Percentiles rank a stretch among this genome's conserved stretches.
Conservation (phyloP, 2,113 vertebrate species). For the Dromiciops gliroides region DNA sequence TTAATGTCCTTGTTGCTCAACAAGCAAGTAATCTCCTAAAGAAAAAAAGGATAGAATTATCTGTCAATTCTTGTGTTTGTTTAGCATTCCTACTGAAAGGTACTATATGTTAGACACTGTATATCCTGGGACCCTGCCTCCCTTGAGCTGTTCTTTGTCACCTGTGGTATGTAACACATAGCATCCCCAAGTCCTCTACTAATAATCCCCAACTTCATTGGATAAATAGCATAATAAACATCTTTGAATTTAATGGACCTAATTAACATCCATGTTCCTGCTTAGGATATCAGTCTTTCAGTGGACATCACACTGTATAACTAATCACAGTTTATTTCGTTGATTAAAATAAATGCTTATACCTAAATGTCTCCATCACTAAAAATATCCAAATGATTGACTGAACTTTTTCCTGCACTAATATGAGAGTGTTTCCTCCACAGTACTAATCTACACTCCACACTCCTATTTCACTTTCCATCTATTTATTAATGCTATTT, state of each 20-base stretch:
- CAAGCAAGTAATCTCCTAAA: neutral
- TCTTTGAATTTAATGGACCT: neutral
- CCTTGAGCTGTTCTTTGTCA: neutral
- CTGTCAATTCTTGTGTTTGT: neutral
- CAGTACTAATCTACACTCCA: neutral
- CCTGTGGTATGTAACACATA: neutral
- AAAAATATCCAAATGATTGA: neutral
- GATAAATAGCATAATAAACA: neutral
- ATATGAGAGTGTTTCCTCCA: neutral
- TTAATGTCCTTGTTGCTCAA: neutral
- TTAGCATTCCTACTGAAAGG: neutral
- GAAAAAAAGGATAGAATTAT: neutral
- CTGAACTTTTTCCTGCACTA: neutral
- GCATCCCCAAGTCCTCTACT: neutral
- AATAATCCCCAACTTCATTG: neutral
- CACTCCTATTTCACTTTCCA: neutral
- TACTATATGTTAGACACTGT: neutral
- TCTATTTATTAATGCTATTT: neutral
- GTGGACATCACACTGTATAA: neutral
- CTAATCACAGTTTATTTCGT: neutral
- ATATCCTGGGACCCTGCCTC: neutral
- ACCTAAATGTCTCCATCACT: neutral
- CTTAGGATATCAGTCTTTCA: neutral
- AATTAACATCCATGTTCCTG: neutral
- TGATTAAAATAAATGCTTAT: neutral